Percentiles rank a stretch among this genome's conserved stretches.
These are phyloP conservation scores for Xiphorhynchus erythropygius DNA, from an alignment of 2,797 vertebrate genomes.

Conservation along the genomic window DNA sequence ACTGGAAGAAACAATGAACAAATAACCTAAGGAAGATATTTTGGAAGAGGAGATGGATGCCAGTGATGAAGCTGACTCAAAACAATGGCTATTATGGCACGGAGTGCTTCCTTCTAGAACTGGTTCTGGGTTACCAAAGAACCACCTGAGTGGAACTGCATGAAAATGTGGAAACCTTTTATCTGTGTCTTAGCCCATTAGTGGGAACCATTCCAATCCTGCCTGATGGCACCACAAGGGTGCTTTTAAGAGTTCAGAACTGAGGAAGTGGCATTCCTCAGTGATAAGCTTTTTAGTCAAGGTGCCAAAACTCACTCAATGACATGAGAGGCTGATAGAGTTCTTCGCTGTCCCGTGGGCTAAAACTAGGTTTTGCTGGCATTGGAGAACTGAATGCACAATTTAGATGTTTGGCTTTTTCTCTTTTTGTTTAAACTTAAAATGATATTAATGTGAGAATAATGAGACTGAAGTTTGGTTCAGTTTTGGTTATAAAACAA, in stretches of 20 bases:
- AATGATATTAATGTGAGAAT: background rate
- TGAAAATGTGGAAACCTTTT: background rate
- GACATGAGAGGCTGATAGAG: background rate
- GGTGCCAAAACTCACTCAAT: background rate
- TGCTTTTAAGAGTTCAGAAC: background rate
- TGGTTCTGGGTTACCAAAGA: background rate
- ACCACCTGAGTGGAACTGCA: background rate
- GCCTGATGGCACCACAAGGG: background rate
- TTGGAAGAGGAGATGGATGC: background rate
- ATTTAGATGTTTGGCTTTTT: background rate
- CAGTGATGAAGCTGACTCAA: background rate
- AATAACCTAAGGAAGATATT: background rate
- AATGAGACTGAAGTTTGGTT: background rate
- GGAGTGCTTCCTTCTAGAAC: background rate
- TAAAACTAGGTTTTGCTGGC: background rate
- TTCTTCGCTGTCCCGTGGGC: accelerated
- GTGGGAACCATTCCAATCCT: background rate
- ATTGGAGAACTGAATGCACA: background rate
- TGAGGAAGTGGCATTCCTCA: background rate
- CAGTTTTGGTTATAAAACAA: background rate
- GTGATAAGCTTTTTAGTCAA: background rate
- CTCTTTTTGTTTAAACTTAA: background rate
- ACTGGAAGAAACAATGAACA: background rate
- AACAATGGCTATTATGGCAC: accelerated
- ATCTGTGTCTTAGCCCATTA: background rate